Conservation (phyloP, 2,888 invertebrate species). For the Melolontha melolontha region DNA sequence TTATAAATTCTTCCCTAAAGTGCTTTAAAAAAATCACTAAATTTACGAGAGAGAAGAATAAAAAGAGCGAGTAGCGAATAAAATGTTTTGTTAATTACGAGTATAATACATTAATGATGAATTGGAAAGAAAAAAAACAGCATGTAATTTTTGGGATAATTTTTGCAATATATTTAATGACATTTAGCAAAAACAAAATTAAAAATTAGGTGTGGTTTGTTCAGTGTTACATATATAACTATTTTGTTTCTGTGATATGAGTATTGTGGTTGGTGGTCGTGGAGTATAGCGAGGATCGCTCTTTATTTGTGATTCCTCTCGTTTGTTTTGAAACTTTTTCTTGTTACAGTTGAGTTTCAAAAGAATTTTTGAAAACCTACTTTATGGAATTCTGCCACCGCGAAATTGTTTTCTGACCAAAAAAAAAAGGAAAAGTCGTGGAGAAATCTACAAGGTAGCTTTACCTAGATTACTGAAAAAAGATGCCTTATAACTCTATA, state of each 20-base stretch:
- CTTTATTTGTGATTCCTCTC: constrained; percentile 32
- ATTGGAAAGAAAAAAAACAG: background rate
- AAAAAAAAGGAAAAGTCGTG: constrained; percentile 28
- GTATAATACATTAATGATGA: too few relatives aligned
- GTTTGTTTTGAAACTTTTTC: constrained; percentile 38
- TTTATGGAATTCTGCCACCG: constrained; percentile 40
- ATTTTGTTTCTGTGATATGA: constrained; percentile 61
- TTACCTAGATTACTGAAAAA: constrained; percentile 59
- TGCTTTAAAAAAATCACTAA: constrained; percentile 64
- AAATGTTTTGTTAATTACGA: too few relatives aligned
- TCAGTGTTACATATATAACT: constrained; percentile 31
- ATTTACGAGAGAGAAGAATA: constrained; percentile 47
- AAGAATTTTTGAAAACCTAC: constrained; percentile 35
- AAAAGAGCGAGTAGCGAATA: constrained; percentile 1
- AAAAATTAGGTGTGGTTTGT: constrained; percentile 45
- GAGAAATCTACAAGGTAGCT: constrained; percentile 42
- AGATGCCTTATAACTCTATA: constrained; percentile 61
- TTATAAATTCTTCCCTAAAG: constrained; percentile 66
- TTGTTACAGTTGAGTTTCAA: constrained; percentile 28
- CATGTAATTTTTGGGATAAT: constrained; percentile 7
- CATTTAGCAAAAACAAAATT: constrained; percentile 35
- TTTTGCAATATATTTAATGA: constrained; percentile 31
- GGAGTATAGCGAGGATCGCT: constrained; percentile 35
- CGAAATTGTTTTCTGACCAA: constrained; percentile 33
- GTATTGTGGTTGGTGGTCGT: constrained; percentile 52